Evolutionary conservation across 2,888 invertebrate species (phyloP).

Genomic region (Parnassius orleans): DNA sequence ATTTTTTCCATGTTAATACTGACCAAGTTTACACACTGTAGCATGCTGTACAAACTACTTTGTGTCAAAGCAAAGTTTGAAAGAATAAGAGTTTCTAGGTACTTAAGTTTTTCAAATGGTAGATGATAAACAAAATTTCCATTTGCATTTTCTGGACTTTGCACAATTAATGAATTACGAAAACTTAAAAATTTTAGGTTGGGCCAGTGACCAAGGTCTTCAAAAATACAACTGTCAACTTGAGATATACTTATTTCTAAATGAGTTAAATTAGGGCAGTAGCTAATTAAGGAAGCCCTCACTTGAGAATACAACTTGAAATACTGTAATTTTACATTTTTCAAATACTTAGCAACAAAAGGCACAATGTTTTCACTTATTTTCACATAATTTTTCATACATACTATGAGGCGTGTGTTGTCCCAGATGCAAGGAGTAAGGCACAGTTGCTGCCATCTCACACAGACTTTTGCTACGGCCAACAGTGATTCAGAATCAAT

Average conservation of each 20-base stretch:
- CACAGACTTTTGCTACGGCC: slow-evolving; percentile 72
- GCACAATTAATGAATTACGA: slow-evolving; percentile 74
- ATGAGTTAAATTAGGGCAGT: slow-evolving; percentile 76
- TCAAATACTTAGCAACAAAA: slow-evolving; percentile 75
- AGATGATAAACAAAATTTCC: slow-evolving; percentile 74
- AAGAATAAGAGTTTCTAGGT: slow-evolving; percentile 67
- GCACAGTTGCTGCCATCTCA: slow-evolving; percentile 74
- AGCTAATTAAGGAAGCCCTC: slow-evolving; percentile 70
- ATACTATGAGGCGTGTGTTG: slow-evolving; percentile 74
- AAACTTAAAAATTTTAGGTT: slow-evolving; percentile 76
- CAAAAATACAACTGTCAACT: slow-evolving; percentile 77
- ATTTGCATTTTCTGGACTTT: slow-evolving; percentile 68
- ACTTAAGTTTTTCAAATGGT: slow-evolving; percentile 72
- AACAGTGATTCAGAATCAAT: slow-evolving; percentile 75
- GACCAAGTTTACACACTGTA: slow-evolving; percentile 69
- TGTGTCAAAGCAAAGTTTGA: slow-evolving; percentile 77
- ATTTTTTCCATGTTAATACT: slow-evolving; percentile 79
- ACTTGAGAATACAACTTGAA: slow-evolving; percentile 78
- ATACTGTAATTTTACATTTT: slow-evolving; percentile 78
- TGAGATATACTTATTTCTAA: slow-evolving; percentile 80
- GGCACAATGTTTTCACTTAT: slow-evolving; percentile 77
- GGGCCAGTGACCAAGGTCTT: slow-evolving; percentile 74
- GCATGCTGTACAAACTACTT: slow-evolving; percentile 71
- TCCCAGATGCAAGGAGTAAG: slow-evolving; percentile 77
- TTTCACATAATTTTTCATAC: slow-evolving; percentile 77